Percentiles rank a stretch among this genome's conserved stretches.
phyloP scores from a whole-genome alignment of 2,797 vertebrate species.

The Etheostoma nigrum region DNA sequence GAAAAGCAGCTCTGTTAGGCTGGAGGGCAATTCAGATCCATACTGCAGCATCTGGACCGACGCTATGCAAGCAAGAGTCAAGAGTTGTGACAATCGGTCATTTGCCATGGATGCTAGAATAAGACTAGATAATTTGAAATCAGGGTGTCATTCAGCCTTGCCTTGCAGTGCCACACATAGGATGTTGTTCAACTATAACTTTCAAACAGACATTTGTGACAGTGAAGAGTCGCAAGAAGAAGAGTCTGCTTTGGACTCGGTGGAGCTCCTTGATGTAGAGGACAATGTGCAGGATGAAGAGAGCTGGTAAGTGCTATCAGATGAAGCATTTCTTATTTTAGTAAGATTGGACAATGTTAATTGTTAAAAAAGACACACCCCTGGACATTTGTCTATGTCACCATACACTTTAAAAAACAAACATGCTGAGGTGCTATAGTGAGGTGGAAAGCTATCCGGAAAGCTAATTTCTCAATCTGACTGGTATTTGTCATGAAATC shows the following conservation, averaged over 20 bases:
- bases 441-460: not conserved
- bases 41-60: constrained; percentile 45
- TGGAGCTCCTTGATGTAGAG: constrained; percentile 74
- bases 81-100: constrained; percentile 40
- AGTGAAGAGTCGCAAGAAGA: constrained; percentile 42
- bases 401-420: not conserved
- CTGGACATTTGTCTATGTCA: not conserved
- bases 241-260: constrained; percentile 71
- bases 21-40: constrained; percentile 29
- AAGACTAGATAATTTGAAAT: constrained; percentile 68
- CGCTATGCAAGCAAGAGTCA: constrained; percentile 12
- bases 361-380: not conserved
- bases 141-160: constrained; percentile 42
- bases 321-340: not conserved
- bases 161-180: constrained; percentile 5
- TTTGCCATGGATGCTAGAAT: constrained; percentile 70
- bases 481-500: not conserved
- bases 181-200: constrained; percentile 27
- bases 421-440: not conserved
- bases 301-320: constrained; percentile 73
- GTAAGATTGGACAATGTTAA: not conserved
- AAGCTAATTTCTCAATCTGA: not conserved
- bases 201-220: constrained; percentile 50
- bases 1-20: constrained; percentile 18
- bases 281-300: constrained; percentile 69